phyloP scores from a whole-genome alignment of 2,797 vertebrate genomes.

The Falco columbarius region DNA sequence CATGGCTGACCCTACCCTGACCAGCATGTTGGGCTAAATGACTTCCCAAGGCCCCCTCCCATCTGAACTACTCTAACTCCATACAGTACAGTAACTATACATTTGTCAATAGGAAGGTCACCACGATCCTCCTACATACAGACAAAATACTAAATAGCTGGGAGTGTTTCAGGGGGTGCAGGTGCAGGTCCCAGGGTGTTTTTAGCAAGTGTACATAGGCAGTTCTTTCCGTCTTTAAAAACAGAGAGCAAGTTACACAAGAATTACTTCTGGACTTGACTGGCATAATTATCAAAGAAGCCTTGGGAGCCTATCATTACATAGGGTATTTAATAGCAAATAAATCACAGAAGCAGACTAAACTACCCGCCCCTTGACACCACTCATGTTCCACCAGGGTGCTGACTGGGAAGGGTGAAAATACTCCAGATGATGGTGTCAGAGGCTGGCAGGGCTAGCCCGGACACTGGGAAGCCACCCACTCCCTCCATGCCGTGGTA shows the following conservation, averaged over 20 bases:
- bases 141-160: not conserved
- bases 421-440: not conserved
- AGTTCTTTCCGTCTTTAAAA: not conserved
- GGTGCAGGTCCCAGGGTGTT: not conserved
- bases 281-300: conserved; percentile 7
- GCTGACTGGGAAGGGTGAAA: not conserved
- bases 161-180: not conserved
- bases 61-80: not conserved
- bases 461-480: not conserved
- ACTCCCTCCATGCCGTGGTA: not conserved
- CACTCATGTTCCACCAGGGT: not conserved
- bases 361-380: not conserved
- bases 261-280: conserved; percentile 2
- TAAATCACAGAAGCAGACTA: not conserved
- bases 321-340: conserved; percentile 33
- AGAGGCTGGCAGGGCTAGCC: not conserved
- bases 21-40: not conserved
- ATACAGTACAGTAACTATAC: not conserved
- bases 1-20: not conserved
- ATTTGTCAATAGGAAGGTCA: not conserved
- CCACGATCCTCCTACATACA: not conserved
- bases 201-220: not conserved
- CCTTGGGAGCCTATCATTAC: not conserved
- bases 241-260: not conserved
- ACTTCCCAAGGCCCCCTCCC: not conserved